These are phyloP conservation scores for Amniataba percoides DNA, from an alignment of 2,797 vertebrate species.

Conservation along the genomic window DNA sequence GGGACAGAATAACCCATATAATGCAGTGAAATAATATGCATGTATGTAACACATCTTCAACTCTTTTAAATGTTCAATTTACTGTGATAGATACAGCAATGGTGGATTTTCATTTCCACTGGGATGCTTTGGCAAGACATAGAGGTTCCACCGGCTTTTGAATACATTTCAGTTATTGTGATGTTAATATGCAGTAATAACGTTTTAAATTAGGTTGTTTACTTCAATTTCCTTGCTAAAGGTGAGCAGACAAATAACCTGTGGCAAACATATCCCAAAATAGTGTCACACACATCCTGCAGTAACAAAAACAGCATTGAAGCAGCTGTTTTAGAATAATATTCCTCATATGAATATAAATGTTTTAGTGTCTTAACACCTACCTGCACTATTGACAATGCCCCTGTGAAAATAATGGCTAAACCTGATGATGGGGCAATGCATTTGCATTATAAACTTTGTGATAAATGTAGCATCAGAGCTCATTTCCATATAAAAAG, in stretches of 20 bases:
- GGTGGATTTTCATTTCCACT: slow-evolving; percentile 4
- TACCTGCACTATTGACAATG: slow-evolving; percentile 20
- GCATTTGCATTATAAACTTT: slow-evolving; percentile 6
- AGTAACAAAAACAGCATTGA: slow-evolving; percentile 7
- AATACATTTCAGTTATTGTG: slow-evolving; percentile 9
- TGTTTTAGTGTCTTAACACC: slow-evolving; percentile 10
- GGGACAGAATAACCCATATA: neutral
- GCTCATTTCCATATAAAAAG: slow-evolving; percentile 36
- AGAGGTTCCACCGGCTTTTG: slow-evolving; percentile 8
- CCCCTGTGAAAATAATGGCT: slow-evolving; percentile 24
- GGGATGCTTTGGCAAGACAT: neutral
- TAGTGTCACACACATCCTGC: slow-evolving; percentile 1
- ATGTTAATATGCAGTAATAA: slow-evolving; percentile 27
- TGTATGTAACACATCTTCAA: neutral
- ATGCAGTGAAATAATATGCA: neutral
- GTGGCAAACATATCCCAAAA: slow-evolving; percentile 20
- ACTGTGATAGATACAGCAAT: neutral
- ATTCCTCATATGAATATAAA: slow-evolving; percentile 29
- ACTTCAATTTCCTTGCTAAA: slow-evolving; percentile 25
- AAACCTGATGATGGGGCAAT: slow-evolving; percentile 19
- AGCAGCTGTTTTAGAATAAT: slow-evolving; percentile 28
- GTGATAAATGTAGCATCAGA: slow-evolving; percentile 7
- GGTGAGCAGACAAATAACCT: slow-evolving; percentile 16
- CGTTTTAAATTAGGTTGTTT: neutral
- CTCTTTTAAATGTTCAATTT: neutral